Evolutionary conservation across 2,797 vertebrate genomes (phyloP).

Genomic region (Scarus forsteni): DNA sequence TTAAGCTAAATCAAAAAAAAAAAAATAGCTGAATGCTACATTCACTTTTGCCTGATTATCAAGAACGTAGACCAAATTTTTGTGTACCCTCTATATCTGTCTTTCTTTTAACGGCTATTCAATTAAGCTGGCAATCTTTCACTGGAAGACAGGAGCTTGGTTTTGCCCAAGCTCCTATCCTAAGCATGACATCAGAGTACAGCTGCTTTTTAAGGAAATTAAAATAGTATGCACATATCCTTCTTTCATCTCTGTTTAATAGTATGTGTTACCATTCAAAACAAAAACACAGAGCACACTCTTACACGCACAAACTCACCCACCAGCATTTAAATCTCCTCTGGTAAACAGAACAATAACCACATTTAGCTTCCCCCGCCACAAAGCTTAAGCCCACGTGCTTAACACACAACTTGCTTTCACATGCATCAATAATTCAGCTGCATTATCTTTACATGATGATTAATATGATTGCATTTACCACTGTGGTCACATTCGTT

Average conservation of each 20-base stretch:
- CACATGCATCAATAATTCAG: conserved; percentile 71
- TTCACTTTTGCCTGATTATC: too few species aligned
- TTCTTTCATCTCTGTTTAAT: background rate
- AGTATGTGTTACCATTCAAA: background rate
- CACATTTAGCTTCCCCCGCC: background rate
- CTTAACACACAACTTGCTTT: conserved; percentile 51
- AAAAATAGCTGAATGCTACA: too few species aligned
- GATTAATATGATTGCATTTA: conserved; percentile 71
- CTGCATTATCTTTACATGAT: conserved; percentile 69
- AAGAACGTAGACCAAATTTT: too few species aligned
- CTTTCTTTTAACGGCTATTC: too few species aligned
- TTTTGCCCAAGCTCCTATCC: too few species aligned
- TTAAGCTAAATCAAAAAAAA: too few species aligned
- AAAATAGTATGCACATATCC: background rate
- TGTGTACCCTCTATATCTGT: too few species aligned
- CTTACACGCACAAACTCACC: conserved; percentile 1
- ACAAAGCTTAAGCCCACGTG: conserved; percentile 15
- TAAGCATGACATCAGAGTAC: background rate
- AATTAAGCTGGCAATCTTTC: too few species aligned
- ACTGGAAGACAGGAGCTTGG: too few species aligned
- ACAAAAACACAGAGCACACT: conserved; percentile 6
- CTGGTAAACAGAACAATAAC: conserved; percentile 19
- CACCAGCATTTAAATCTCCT: conserved; percentile 11
- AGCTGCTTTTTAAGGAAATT: background rate
- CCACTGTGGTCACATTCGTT: conserved; percentile 36